Percentiles rank a stretch among this genome's conserved stretches.
These are phyloP conservation scores for Callosobruchus maculatus DNA, from an alignment of 2,888 invertebrate species.

Conservation along the genomic window DNA sequence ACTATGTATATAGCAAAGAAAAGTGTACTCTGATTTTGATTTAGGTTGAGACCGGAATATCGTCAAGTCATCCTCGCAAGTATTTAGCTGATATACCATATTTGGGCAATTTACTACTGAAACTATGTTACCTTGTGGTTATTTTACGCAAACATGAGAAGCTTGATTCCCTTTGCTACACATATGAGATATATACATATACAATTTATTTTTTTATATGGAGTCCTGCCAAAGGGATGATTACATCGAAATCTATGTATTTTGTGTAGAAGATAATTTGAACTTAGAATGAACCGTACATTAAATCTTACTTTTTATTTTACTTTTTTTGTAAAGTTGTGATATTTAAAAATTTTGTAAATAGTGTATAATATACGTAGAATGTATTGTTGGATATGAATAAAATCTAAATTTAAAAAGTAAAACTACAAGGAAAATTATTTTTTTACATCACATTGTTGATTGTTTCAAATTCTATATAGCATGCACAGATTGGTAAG, in stretches of 20 bases:
- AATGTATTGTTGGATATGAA: conserved; percentile 12
- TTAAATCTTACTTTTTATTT: conserved; percentile 13
- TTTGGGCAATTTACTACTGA: neutral
- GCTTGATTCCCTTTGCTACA: neutral
- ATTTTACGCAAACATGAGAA: conserved; percentile 21
- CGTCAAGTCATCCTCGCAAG: neutral
- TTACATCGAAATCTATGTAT: conserved; percentile 5
- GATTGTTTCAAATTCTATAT: conserved; percentile 17
- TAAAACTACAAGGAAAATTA: conserved; percentile 14
- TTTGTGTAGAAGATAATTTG: neutral
- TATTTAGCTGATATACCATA: neutral
- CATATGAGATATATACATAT: neutral
- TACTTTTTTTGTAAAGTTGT: conserved; percentile 20
- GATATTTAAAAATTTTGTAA: conserved; percentile 21
- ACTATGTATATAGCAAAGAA: neutral
- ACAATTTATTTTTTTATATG: conserved; percentile 17
- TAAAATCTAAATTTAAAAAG: conserved; percentile 14
- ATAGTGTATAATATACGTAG: conserved; percentile 18
- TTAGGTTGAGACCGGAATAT: neutral
- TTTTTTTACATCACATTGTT: conserved; percentile 26
- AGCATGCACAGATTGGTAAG: neutral
- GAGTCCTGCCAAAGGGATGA: conserved; percentile 4
- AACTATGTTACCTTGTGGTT: conserved; percentile 35
- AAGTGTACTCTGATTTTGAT: neutral
- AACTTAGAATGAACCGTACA: conserved; percentile 9